Evolutionary conservation across 37 sponge, comb jelly and placozoan genomes (phyloP).

Genomic region (Geodia barretti): DNA sequence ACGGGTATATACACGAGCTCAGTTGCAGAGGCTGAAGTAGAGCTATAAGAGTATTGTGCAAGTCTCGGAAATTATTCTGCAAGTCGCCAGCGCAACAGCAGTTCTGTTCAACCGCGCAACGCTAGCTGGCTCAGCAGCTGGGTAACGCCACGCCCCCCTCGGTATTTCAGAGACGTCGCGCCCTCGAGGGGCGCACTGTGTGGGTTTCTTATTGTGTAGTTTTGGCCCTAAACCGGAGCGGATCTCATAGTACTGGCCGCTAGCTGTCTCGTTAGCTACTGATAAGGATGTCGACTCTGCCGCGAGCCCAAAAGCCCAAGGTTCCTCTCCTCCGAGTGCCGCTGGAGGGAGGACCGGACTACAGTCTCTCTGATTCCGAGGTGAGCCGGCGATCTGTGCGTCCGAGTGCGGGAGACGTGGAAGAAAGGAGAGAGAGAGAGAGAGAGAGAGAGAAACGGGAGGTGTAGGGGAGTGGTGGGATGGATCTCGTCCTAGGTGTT

Average conservation of each 20-base stretch:
- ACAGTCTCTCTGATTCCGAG: slow-evolving; percentile 3
- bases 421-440: neutral
- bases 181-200: no score
- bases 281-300: neutral
- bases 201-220: neutral
- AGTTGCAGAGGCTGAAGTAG: no score
- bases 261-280: neutral
- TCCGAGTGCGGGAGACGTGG: no score
- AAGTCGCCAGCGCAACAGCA: no score
- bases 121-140: neutral
- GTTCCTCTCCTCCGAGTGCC: neutral
- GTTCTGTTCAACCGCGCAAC: no score
- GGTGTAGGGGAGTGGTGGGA: neutral
- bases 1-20: no score
- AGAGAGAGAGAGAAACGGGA: neutral
- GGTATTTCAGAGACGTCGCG: no score
- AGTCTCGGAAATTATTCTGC: no score
- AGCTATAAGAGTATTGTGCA: no score
- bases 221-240: neutral
- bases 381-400: no score
- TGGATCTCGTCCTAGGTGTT: neutral
- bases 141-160: neutral
- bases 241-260: neutral
- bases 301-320: neutral
- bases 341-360: neutral